A percentile compares a stretch with the other conserved stretches of the same genome.
Evolutionary conservation across 2,888 invertebrate species (phyloP).

Genomic region (Theretra japonica): DNA sequence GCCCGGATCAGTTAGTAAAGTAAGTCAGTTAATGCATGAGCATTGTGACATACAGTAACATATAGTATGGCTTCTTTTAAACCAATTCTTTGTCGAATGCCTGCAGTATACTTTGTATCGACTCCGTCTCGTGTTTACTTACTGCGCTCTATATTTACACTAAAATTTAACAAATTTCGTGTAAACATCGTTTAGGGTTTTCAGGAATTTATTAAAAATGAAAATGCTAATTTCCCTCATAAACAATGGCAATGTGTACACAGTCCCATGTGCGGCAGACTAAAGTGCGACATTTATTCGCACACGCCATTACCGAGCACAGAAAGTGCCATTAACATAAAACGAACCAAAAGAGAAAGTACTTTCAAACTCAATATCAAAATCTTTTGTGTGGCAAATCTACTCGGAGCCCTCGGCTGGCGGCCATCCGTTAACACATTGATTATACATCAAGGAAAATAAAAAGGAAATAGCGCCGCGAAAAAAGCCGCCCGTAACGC

Average conservation of each 20-base stretch:
- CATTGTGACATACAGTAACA: background rate
- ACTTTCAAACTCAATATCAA: slow-evolving; percentile 83
- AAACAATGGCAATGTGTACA: slow-evolving; percentile 59
- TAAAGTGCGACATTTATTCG: slow-evolving; percentile 75
- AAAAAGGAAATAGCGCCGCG: slow-evolving; percentile 77
- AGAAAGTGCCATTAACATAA: slow-evolving; percentile 81
- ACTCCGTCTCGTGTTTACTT: background rate
- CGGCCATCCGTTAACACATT: slow-evolving; percentile 84
- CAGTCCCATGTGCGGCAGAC: slow-evolving; percentile 58
- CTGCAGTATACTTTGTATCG: background rate
- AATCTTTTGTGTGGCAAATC: slow-evolving; percentile 83
- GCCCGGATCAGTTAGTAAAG: background rate
- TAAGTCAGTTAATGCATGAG: background rate
- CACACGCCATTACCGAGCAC: slow-evolving; percentile 72
- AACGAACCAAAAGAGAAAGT: slow-evolving; percentile 79
- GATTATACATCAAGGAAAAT: slow-evolving; percentile 84
- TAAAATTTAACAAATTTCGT: background rate
- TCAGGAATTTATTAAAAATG: slow-evolving; percentile 50
- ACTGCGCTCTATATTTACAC: background rate
- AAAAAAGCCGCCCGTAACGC: slow-evolving; percentile 73
- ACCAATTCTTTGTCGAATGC: background rate
- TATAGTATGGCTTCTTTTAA: background rate
- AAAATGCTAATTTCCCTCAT: slow-evolving; percentile 49
- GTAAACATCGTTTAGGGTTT: background rate
- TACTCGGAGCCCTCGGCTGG: slow-evolving; percentile 73